Evolutionary conservation across 2,888 invertebrate species (phyloP), one percentile per base, ranked within the genome.

Genomic region (Lepidocyrtoides sp.): DNA sequence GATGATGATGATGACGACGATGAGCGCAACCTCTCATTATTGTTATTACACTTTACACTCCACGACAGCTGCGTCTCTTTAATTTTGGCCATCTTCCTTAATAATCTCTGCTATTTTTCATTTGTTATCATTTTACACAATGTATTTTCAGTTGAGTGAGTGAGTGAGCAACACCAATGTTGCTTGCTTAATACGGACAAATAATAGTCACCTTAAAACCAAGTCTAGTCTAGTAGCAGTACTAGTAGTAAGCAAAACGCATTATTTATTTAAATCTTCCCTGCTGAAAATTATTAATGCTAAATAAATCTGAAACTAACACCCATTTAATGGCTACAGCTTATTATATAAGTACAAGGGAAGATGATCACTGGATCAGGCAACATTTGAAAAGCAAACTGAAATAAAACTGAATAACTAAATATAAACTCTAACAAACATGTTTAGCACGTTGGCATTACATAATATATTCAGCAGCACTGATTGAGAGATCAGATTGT

Each of bases 401-500:
- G n/a, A n/a, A n/a, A n/a, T n/a, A n/a, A n/a, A n/a, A n/a, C n/a
- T n/a, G n/a, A n/a, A n/a, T n/a, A n/a, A n/a, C n/a, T n/a, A n/a
- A n/a, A n/a, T n/a, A n/a, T n/a, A n/a, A n/a, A n/a, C n/a, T n/a
- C n/a, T n/a, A 1, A 77, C 48, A 77, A 23, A 29, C 29, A 51
- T 29, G 14, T n/a, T 17, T 69, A 41, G 69, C 20, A 20, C 69
- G 20, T 41, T n/a, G n/a, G n/a, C n/a, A n/a, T n/a, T n/a, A n/a
- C n/a, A n/a, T n/a, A n/a, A n/a, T 41, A 36, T 36, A 69, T 69
- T 8, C 41, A 69, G 41, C 29, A 29, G 26, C 66, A 23, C 66
- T 81, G 79, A 88, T 77, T 85, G 85, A 85, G 85, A 85, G 85
- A 88, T 88, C 87, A 88, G 79, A 88, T 87, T 87, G 63, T 41